A percentile compares a stretch with the other conserved stretches of the same genome.
Conservation (phyloP, 2,797 vertebrate species). For the Myripristis jacobus region DNA sequence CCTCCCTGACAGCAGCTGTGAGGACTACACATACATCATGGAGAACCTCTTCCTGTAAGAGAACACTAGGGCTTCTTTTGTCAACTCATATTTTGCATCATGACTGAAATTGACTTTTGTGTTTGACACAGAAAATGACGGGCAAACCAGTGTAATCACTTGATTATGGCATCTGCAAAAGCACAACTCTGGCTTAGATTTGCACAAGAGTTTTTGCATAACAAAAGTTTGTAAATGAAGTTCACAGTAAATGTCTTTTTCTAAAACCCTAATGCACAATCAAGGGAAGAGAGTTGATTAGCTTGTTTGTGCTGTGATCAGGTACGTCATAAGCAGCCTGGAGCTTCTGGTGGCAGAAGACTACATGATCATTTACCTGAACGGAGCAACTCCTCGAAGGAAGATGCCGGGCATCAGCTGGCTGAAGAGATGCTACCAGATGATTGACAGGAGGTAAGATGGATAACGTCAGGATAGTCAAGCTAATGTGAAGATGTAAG, state of each 20-base stretch:
- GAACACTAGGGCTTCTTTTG: too few relatives aligned
- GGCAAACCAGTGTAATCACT: neutral
- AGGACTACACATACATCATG: slow-evolving; percentile 95
- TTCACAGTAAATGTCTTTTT: neutral
- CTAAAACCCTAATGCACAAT: neutral
- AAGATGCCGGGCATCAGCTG: slow-evolving; percentile 96
- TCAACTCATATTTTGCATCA: neutral
- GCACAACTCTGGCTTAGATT: neutral
- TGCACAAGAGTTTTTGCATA: neutral
- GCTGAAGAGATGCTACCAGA: slow-evolving; percentile 98
- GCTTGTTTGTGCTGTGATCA: slow-evolving; percentile 63
- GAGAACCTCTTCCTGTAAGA: slow-evolving; percentile 97
- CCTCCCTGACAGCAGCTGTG: slow-evolving; percentile 91
- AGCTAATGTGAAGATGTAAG: neutral
- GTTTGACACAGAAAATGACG: neutral
- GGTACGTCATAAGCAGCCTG: slow-evolving; percentile 96
- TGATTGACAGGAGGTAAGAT: slow-evolving; percentile 94
- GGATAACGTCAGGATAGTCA: neutral
- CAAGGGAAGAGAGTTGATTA: neutral
- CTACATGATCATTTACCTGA: slow-evolving; percentile 98
- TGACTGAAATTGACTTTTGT: neutral
- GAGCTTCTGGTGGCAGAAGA: slow-evolving; percentile 97
- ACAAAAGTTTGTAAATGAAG: neutral
- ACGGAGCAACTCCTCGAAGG: slow-evolving; percentile 93
- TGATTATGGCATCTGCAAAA: neutral